Evolutionary conservation across 2,113 vertebrate species (phyloP), one percentile per base, ranked within the genome.

Genomic region (Coptodon bakossiorum): DNA sequence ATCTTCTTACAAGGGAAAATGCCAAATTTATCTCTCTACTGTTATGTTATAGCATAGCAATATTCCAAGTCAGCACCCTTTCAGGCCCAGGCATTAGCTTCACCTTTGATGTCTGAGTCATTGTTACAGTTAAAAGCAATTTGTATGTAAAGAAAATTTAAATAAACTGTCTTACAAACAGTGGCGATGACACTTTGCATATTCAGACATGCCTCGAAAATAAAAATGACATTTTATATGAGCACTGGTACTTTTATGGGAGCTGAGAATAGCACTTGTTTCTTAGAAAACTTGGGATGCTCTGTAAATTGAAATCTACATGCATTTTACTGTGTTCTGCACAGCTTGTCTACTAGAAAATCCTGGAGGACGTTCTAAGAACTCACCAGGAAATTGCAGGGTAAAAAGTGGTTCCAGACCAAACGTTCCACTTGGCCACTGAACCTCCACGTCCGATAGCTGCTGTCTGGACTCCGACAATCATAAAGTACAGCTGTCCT

Each of bases 391-490:
- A 99, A 99, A 92, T 98, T 96, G 80, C 96, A 98, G 3, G 99
- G 98, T 17, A 98, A 98, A 82, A 99, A 99, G 89, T 98, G 98
- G 93, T 99, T 97, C 99, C 98, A 99, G 3, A 94, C 95, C 13
- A 99, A 94, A 68, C 98, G 96, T 93, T 99, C 99, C 27, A 99
- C 98, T 90, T 99, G 97, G 4, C 98, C 98, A 3, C 98, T 99
- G 50, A 99, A 99, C 6, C 98, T 92, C 98, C 99, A 99, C 13
- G 96, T 93, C 3, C 98, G 96, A 78, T 97, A 95, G 90, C 94
- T 97, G 45, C 96, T 95, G 22, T 98, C 96, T 3, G 98, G 98
- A 93, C 95, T 99, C 14, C 99, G 97, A 90, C 99, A 99, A 89
- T 99, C 99, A 0, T 98, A 98, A 80, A 99, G 94, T 24, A 98